Evolutionary conservation across 2,888 invertebrate genomes (phyloP).

Genomic region (Folsomia candida): DNA sequence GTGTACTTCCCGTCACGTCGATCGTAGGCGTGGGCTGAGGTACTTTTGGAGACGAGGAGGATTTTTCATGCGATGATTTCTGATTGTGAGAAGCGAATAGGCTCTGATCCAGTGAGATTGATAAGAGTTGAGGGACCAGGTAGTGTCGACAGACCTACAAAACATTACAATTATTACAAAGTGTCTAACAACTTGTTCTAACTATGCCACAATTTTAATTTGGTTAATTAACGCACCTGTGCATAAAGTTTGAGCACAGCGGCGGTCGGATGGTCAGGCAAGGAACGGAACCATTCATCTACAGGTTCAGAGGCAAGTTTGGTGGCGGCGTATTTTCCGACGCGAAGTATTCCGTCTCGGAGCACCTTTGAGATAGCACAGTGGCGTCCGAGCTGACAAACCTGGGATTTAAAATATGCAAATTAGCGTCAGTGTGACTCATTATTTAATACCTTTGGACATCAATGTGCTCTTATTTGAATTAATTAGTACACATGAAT

Average conservation of each 20-base stretch:
- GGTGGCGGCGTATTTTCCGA: conserved; percentile 66
- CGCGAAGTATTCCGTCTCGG: conserved; percentile 82
- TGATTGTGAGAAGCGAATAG: conserved; percentile 66
- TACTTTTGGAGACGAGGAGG: conserved; percentile 58
- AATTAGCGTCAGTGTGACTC: no score
- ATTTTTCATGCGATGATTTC: conserved; percentile 53
- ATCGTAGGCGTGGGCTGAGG: conserved; percentile 46
- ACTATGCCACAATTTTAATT: background rate
- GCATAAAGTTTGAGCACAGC: conserved; percentile 85
- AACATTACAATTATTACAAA: background rate
- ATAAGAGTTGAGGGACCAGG: conserved; percentile 71
- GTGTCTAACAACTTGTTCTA: background rate
- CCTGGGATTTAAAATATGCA: no score
- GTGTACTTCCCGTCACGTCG: conserved; percentile 38
- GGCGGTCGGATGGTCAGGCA: conserved; percentile 76
- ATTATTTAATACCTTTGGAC: no score
- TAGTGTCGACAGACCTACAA: conserved; percentile 67
- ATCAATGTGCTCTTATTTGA: background rate
- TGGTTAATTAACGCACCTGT: conserved; percentile 64
- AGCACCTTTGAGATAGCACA: conserved; percentile 80
- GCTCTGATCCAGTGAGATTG: conserved; percentile 71
- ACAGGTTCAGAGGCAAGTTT: conserved; percentile 66
- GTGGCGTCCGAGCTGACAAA: conserved; percentile 89
- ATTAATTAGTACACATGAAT: background rate
- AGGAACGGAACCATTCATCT: conserved; percentile 84